A percentile compares a stretch with the other conserved stretches of the same genome.
Conservation (phyloP, 2,888 invertebrate genomes). For the Melieria crassipennis region DNA sequence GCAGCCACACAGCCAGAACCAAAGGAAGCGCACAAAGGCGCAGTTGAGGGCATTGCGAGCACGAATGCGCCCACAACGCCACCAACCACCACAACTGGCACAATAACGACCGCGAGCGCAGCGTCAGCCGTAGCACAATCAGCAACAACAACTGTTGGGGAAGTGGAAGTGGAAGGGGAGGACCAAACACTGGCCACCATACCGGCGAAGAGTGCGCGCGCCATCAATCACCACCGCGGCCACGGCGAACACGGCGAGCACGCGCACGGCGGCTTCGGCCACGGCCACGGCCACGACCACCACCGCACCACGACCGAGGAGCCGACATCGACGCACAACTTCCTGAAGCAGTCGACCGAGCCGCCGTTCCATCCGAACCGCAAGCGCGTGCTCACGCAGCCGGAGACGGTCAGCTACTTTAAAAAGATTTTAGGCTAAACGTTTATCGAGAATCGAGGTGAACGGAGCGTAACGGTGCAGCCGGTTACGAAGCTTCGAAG, state of each 20-base stretch:
- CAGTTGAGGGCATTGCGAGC: not conserved
- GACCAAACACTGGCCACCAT: not conserved
- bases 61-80: constrained; percentile 14
- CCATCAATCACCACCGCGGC: constrained; percentile 31
- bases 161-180: not conserved
- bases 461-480: not conserved
- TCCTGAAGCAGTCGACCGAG: constrained; percentile 63
- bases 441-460: not conserved
- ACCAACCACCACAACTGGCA: constrained; percentile 21
- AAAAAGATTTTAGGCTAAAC: constrained; percentile 66
- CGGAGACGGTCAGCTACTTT: constrained; percentile 64
- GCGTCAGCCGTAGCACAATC: constrained; percentile 16
- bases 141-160: constrained; percentile 21
- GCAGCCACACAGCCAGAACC: constrained; percentile 15
- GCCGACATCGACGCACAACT: constrained; percentile 57
- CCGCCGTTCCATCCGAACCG: constrained; percentile 65
- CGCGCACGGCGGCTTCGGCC: constrained; percentile 12
- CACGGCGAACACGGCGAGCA: constrained; percentile 28
- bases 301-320: constrained; percentile 11
- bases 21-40: not conserved
- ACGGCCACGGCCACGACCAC: constrained; percentile 5
- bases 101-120: not conserved
- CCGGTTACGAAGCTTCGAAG: too few relatives aligned
- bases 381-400: constrained; percentile 63
- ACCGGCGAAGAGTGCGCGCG: not conserved